These are phyloP conservation scores for Drosophila mayri DNA, from an alignment of 1,140 invertebrate species.

Conservation along the genomic window DNA sequence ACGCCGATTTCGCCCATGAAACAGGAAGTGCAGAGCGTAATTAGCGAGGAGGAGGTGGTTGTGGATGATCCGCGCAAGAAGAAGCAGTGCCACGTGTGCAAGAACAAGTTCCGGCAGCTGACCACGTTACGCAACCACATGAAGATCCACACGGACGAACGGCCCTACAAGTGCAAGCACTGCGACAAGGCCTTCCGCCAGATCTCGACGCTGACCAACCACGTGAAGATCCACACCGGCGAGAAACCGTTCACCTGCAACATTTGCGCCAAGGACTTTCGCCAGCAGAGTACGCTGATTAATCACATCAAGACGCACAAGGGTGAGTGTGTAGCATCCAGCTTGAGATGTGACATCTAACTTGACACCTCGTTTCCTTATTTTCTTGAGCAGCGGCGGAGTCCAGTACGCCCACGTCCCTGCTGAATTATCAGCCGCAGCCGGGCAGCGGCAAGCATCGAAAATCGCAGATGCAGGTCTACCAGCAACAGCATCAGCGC, in stretches of 20 bases:
- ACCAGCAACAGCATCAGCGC: conserved; percentile 75
- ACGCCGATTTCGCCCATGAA: conserved; percentile 78
- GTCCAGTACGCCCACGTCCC: conserved; percentile 76
- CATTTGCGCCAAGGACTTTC: conserved; percentile 83
- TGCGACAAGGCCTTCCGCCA: conserved; percentile 84
- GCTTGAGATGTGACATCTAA: neutral
- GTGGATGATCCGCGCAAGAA: conserved; percentile 82
- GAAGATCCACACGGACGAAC: conserved; percentile 84
- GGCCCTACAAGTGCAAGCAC: conserved; percentile 84
- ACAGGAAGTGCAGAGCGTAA: conserved; percentile 76
- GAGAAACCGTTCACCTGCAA: conserved; percentile 84
- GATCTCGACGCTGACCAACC: conserved; percentile 83
- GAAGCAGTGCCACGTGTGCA: conserved; percentile 84
- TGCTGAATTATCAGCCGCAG: conserved; percentile 78
- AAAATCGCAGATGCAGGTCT: conserved; percentile 74
- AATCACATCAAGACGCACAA: conserved; percentile 85
- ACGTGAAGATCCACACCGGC: conserved; percentile 84
- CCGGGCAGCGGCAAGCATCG: conserved; percentile 59
- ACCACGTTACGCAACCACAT: conserved; percentile 84
- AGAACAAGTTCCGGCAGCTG: conserved; percentile 84
- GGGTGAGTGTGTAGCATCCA: conserved; percentile 58
- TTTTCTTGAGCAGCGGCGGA: conserved; percentile 57
- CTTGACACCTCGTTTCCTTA: conserved; percentile 7
- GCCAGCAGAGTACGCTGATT: conserved; percentile 82
- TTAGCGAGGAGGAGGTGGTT: conserved; percentile 74